A percentile compares a stretch with the other conserved stretches of the same genome.
Evolutionary conservation across 2,797 vertebrate species (phyloP).

Genomic region (Sardinella longiceps): DNA sequence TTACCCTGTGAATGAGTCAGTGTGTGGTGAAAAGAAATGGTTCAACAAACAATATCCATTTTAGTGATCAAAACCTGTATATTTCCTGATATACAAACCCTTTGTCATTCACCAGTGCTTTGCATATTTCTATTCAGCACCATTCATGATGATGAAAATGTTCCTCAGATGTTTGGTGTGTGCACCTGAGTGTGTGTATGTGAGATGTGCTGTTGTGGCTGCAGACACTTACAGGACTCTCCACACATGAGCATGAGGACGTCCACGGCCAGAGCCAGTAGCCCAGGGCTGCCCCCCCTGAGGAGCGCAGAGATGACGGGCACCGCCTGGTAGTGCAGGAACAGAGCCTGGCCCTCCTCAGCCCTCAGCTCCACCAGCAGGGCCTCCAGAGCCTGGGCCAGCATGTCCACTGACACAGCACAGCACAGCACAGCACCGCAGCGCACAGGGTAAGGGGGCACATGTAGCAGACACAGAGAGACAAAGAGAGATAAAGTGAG

Average conservation of each 20-base stretch:
- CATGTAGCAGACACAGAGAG: not conserved
- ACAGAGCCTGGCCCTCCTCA: constrained; percentile 82
- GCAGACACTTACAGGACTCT: constrained; percentile 81
- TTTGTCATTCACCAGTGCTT: too few species aligned
- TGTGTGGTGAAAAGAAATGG: too few species aligned
- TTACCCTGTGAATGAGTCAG: too few species aligned
- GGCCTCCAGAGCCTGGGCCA: constrained; percentile 82
- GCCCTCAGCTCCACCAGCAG: constrained; percentile 78
- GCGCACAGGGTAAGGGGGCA: too few species aligned
- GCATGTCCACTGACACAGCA: constrained; percentile 75
- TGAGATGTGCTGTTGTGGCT: not conserved
- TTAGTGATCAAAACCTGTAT: too few species aligned
- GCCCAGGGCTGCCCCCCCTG: constrained; percentile 70
- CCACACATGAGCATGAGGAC: constrained; percentile 84
- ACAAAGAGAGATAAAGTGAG: constrained; percentile 13
- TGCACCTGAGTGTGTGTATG: not conserved
- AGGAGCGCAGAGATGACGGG: constrained; percentile 76
- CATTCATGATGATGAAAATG: not conserved
- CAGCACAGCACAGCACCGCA: too few species aligned
- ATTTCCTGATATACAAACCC: too few species aligned
- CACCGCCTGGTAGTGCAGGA: constrained; percentile 82
- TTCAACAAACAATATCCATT: too few species aligned
- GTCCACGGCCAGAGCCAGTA: constrained; percentile 77
- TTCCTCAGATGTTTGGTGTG: not conserved
- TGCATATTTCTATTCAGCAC: too few species aligned